phyloP scores from a whole-genome alignment of 1,140 invertebrate genomes.

The Drosophila pseudoobscura region DNA sequence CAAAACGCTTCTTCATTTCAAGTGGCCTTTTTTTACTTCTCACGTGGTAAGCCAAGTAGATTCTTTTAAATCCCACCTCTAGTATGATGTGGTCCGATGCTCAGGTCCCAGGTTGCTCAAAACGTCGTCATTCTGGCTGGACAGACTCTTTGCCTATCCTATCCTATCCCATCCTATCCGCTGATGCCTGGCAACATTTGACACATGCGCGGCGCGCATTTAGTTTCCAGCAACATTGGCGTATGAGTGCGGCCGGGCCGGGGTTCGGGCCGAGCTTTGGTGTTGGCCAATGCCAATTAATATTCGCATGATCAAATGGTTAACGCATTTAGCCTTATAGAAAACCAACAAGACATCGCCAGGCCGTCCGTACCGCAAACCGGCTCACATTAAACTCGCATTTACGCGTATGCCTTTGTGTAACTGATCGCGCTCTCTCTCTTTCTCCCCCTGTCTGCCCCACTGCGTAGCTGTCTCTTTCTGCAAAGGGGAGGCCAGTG shows the following conservation, averaged over 20 bases:
- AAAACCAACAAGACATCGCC: constrained; percentile 69
- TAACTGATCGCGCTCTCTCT: constrained; percentile 57
- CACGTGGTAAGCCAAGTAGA: no score
- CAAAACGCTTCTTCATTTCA: neutral
- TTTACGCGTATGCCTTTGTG: constrained; percentile 63
- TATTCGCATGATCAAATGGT: constrained; percentile 82
- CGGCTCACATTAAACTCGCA: constrained; percentile 69
- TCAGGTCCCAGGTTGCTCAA: constrained; percentile 21
- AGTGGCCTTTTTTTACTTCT: no score
- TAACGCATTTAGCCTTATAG: constrained; percentile 81
- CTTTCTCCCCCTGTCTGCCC: constrained; percentile 6
- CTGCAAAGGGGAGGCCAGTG: constrained; percentile 15
- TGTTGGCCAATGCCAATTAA: constrained; percentile 76
- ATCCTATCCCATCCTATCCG: constrained; percentile 9
- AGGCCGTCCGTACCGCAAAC: constrained; percentile 35
- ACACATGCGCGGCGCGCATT: constrained; percentile 59
- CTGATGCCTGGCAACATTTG: constrained; percentile 52
- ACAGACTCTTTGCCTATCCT: constrained; percentile 34
- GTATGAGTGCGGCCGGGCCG: constrained; percentile 14
- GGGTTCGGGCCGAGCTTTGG: constrained; percentile 58
- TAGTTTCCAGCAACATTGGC: constrained; percentile 69
- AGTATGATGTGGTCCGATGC: neutral
- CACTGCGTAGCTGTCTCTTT: constrained; percentile 1
- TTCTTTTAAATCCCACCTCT: neutral
- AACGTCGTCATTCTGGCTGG: constrained; percentile 71